Base-by-base conservation (phyloP, 2,888 invertebrate species). In the Pogonocherus hispidulus region DNA sequence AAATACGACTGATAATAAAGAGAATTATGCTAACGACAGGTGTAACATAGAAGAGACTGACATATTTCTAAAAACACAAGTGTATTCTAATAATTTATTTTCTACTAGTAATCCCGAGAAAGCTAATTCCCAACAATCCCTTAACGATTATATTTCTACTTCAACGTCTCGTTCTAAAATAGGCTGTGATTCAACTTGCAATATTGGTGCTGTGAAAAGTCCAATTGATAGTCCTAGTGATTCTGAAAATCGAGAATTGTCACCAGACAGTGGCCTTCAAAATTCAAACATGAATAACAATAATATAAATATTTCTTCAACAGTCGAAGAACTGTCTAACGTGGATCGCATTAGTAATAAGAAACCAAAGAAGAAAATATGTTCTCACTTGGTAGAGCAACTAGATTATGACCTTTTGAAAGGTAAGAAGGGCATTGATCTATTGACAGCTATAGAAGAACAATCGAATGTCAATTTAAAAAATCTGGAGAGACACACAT, bases 381-480 rank as follows among this genome's bases (percentile, higher is more conserved):
- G 78, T 71, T 76, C 80, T 37, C 75, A 77, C 49, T 71, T 81
- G 68, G 74, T 77, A 14, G 78, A 81, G 20, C 74, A 79, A 16
- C 65, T 82, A 44, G 79, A 83, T 69, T 79, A 81, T 71, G 72
- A 78, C 56, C 71, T 83, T 47, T 72, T 83, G 46, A 77, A 80
- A 75, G 82, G 81, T n/a, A 83, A 84, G 70, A 76, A 79, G 66
- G 83, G 81, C 0, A 73, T 82, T 32, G 83, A 83, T 14, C 73
- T 83, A 47, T 71, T 83, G 46, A 80, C 79, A 52, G 82, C 82
- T 8, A 82, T 82, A 62, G 82, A 83, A 72, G 79, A 81, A 66
- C 82, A 83, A 73, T 79, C 81, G 22, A 82, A 79, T 69, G 76
- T 64, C 6, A 81, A 79, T 41, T 63, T 81, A 52, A 78, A 70